Evolutionary conservation across 1,140 invertebrate species (phyloP).

Genomic region (Drosophila asahinai): DNA sequence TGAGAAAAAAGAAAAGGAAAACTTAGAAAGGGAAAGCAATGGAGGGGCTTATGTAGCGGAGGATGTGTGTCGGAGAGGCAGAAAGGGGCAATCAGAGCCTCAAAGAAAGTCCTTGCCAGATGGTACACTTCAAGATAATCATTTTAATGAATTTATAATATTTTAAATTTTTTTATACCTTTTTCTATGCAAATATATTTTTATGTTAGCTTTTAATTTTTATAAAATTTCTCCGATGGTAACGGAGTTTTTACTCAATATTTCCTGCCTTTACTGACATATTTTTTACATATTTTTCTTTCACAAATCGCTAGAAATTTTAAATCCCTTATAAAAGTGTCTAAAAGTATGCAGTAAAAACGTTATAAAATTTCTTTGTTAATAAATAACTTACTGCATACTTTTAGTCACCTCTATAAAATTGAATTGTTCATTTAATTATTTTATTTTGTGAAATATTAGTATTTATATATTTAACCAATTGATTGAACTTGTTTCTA

Average conservation of each 20-base stretch:
- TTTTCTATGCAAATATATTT: not conserved
- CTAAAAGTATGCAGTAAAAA: no score
- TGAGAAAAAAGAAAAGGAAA: slow-evolving; percentile 1
- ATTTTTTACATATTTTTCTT: no score
- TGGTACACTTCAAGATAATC: not conserved
- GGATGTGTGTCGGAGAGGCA: slow-evolving; percentile 1
- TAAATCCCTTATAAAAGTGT: no score
- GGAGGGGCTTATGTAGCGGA: slow-evolving; percentile 2
- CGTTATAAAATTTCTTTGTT: no score
- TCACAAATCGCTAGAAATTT: no score
- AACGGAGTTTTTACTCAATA: no score
- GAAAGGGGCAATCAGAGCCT: slow-evolving; percentile 15
- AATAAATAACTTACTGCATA: no score
- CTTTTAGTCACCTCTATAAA: no score
- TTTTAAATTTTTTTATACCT: not conserved
- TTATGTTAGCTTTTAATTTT: not conserved
- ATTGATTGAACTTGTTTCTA: not conserved
- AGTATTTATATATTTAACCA: not conserved
- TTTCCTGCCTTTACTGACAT: not conserved
- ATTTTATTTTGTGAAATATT: not conserved
- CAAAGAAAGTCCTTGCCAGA: slow-evolving; percentile 32
- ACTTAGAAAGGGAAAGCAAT: slow-evolving; percentile 6
- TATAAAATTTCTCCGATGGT: accelerated
- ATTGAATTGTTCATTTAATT: no score
- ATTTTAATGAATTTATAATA: no score